A percentile compares a stretch with the other conserved stretches of the same genome.
These are phyloP conservation scores for Planococcus citri DNA, from an alignment of 1,140 invertebrate species.

Conservation along the genomic window DNA sequence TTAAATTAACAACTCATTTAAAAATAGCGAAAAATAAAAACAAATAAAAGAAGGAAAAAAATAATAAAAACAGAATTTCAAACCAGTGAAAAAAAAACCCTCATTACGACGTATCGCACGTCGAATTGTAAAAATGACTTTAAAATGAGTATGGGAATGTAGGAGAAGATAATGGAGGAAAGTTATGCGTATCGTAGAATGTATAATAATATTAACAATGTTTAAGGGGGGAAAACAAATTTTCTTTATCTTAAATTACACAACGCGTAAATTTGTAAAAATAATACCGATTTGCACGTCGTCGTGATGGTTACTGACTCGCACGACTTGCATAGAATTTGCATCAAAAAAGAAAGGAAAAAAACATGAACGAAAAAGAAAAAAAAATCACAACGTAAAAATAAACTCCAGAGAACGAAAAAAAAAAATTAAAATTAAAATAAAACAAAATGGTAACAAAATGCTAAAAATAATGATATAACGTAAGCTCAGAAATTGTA, in stretches of 20 bases:
- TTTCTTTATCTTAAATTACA: too few species aligned
- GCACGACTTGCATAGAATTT: background rate
- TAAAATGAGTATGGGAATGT: background rate
- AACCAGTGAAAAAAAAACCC: background rate
- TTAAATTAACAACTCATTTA: background rate
- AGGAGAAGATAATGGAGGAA: background rate
- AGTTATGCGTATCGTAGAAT: background rate
- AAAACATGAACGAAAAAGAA: background rate
- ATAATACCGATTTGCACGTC: constrained; percentile 1
- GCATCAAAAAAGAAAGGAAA: background rate
- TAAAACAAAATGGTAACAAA: constrained; percentile 12
- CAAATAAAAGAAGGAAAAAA: background rate
- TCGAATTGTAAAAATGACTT: background rate
- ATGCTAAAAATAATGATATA: constrained; percentile 15
- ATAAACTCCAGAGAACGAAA: background rate
- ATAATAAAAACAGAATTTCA: background rate
- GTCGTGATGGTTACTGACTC: background rate
- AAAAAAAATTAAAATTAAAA: background rate
- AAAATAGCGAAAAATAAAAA: background rate
- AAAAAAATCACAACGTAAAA: background rate
- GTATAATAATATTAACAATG: background rate
- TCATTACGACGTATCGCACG: too few species aligned
- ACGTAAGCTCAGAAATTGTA: constrained; percentile 18
- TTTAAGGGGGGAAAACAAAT: too few species aligned
- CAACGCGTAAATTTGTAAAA: background rate